Evolutionary conservation across 2,888 invertebrate genomes (phyloP), one percentile per base, ranked within the genome.

Genomic region (Protophormia terraenovae): DNA sequence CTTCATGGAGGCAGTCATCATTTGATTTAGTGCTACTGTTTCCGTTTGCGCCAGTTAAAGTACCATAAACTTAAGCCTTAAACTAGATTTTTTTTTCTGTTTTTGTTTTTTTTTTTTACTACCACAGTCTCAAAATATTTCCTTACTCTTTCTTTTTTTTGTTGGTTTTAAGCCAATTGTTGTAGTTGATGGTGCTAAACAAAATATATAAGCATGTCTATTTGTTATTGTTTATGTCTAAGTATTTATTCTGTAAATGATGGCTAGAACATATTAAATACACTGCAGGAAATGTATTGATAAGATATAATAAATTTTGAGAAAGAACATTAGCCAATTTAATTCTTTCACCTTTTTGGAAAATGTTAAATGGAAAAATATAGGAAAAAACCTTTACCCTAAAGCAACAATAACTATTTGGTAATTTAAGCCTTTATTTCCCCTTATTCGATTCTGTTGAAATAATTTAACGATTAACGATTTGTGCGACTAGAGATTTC

Each of bases 21-120:
- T 82, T 85, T 85, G 85, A 85, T 85, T 85, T 85, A 85, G 82
- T 85, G 78, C 82, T 71, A 45, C 71, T 75, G 82, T 55, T 85
- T 85, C 85, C 85, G 78, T 78, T 80, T 78, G 78, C 85, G 78
- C 82, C 85, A 79, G 64, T 79, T 79, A 72, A 79, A 79, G 72
- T 64, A 72, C 71, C 71, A 85, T 85, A 85, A 85, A 82, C 85
- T 75, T 85, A 75, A 82, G 82, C 85, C 82, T 78, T 71, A 78
- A 62, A 85, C 75, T 78, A 64, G 64, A 62, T 69, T 73, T 66
- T 58, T 69, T 27, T 78, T 73, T 16, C 22, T 72, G 32, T 58
- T 12, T 47, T 67, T n/a, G n/a, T n/a, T n/a, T 64, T 38, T 50
- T 32, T 38, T 10, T 7, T 27, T 67, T 29, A 5, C 22, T 12